Conservation (phyloP, 2,113 vertebrate species). For the Suncus etruscus region DNA sequence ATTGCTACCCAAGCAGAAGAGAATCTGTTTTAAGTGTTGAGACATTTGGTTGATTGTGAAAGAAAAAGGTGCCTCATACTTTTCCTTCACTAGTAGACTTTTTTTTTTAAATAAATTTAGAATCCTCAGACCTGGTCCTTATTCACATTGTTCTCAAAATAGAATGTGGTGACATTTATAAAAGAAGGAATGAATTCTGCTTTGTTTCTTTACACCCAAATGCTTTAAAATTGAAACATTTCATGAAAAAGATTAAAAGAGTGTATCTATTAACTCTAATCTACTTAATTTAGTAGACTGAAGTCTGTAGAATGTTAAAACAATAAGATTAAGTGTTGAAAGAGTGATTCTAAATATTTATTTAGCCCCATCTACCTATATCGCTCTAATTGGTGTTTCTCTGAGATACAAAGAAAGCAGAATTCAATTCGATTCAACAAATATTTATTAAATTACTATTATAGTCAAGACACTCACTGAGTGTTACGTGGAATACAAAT, state of each 20-base stretch:
- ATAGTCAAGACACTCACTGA: slow-evolving; percentile 45
- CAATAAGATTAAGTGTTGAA: slow-evolving; percentile 75
- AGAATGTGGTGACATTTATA: slow-evolving; percentile 81
- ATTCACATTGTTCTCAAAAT: slow-evolving; percentile 76
- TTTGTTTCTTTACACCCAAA: slow-evolving; percentile 72
- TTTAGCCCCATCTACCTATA: slow-evolving; percentile 74
- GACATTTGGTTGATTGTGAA: slow-evolving; percentile 78
- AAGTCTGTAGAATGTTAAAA: slow-evolving; percentile 77
- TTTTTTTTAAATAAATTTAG: slow-evolving; percentile 63
- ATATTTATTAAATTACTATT: slow-evolving; percentile 80
- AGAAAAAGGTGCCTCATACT: slow-evolving; percentile 67
- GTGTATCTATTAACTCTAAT: slow-evolving; percentile 70
- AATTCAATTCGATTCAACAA: slow-evolving; percentile 80
- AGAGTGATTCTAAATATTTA: slow-evolving; percentile 81
- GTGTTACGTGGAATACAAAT: slow-evolving; percentile 70
- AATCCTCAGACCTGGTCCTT: slow-evolving; percentile 69
- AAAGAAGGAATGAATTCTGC: slow-evolving; percentile 69
- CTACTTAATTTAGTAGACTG: slow-evolving; percentile 73
- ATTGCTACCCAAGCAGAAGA: slow-evolving; percentile 80
- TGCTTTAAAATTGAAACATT: slow-evolving; percentile 77
- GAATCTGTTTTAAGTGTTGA: slow-evolving; percentile 74
- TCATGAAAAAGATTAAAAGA: slow-evolving; percentile 75
- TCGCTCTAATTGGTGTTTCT: slow-evolving; percentile 75
- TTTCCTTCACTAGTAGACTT: slow-evolving; percentile 16
- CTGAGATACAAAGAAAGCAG: slow-evolving; percentile 71